Evolutionary conservation across 2,113 vertebrate genomes (phyloP), one percentile per base, ranked within the genome.

Genomic region (Corapipo altera): DNA sequence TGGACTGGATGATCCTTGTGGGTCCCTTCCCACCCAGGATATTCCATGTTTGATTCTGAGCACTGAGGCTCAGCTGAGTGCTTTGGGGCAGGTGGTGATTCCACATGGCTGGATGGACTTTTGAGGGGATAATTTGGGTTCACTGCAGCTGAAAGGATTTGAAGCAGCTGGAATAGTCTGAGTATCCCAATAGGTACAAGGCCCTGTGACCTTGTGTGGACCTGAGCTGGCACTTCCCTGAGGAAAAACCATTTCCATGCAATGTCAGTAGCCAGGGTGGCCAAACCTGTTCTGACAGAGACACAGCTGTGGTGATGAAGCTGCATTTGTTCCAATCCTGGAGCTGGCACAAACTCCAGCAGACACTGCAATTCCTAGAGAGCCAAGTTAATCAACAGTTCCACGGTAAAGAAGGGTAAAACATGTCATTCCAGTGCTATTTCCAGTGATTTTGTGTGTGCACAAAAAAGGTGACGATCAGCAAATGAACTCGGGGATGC

Each of bases 21-120:
- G 0, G 1, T 41, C 35, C 44, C 54, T 77, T 21, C n/a, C 18
- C 6, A 3, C 15, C 2, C 19, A 20, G 61, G 28, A 3, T 10
- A 2, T 49, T 32, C 32, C 54, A 2, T 2, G 37, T 35, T n/a
- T 24, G 51, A 15, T 24, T 32, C 35, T 30, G 32, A 32, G 52
- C 52, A 6, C 43, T 1, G 18, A 30, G 61, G 39, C 12, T 74
- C 21, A 8, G 70, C 16, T 3, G 15, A 18, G 55, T 23, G 13
- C 57, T 30, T 15, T 4, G 32, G 32, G 33, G 16, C 24, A 16
- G 1, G 12, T 1, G 13, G 14, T 6, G 43, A 41, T 41, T 41
- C 52, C 20, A 33, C 6, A 24, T 3, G 27, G 11, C 64, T 22
- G 23, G 48, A 15, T 8, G 79, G 49, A 5, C 32, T 33, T 66